Conservation (phyloP, 2,113 vertebrate species). For the Coregonus clupeaformis region DNA sequence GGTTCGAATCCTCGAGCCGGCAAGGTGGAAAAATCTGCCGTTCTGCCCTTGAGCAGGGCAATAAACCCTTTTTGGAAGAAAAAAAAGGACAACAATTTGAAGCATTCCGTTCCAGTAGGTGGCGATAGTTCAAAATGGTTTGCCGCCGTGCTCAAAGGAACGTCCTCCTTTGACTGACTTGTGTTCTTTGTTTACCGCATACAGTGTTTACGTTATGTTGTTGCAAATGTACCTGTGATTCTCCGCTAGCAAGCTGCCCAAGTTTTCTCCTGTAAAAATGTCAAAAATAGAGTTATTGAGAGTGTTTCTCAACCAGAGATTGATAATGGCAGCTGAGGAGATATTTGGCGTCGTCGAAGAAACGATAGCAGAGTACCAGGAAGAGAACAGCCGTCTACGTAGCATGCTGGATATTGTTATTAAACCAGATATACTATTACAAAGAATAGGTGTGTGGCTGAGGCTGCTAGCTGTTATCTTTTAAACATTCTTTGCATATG, state of each 20-base stretch:
- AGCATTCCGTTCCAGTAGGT: slow-evolving; percentile 38
- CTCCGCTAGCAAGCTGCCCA: background rate
- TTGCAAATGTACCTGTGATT: no score
- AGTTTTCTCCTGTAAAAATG: background rate
- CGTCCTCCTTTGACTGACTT: no score
- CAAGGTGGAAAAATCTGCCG: no score
- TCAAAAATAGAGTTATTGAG: slow-evolving; percentile 53
- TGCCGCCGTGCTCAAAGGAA: background rate
- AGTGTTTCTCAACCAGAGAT: slow-evolving; percentile 56
- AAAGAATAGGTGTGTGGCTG: no score
- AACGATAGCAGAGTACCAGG: slow-evolving; percentile 62
- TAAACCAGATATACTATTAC: no score
- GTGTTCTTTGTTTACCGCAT: no score
- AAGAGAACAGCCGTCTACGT: slow-evolving; percentile 62
- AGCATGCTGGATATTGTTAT: slow-evolving; percentile 55
- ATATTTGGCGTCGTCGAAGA: slow-evolving; percentile 62
- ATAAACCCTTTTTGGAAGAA: no score
- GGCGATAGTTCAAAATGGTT: slow-evolving; percentile 19
- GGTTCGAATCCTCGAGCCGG: no score
- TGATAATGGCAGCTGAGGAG: slow-evolving; percentile 62
- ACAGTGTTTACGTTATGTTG: no score
- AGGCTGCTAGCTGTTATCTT: background rate
- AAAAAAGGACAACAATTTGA: no score
- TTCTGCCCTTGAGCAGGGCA: no score
- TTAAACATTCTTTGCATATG: background rate